phyloP scores from a whole-genome alignment of 2,888 invertebrate genomes.

The Lysandra coridon region DNA sequence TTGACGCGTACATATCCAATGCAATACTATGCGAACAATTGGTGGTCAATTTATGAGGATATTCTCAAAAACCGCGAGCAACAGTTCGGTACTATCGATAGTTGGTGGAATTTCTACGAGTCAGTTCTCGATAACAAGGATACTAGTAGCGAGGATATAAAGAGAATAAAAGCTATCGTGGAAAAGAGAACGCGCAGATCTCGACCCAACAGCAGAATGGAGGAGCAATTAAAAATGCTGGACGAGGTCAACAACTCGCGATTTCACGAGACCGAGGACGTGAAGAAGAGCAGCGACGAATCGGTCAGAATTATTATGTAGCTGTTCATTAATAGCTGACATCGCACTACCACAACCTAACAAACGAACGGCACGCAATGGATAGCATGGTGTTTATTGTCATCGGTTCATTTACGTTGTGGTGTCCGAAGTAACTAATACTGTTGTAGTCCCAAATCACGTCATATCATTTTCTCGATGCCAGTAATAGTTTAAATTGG shows the following conservation, averaged over 20 bases:
- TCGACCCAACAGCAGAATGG: constrained; percentile 64
- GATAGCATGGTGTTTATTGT: constrained; percentile 46
- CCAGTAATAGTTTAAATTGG: neutral
- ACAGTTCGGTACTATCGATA: constrained; percentile 73
- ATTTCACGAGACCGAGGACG: constrained; percentile 64
- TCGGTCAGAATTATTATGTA: constrained; percentile 65
- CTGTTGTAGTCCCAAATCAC: constrained; percentile 39
- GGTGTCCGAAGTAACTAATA: constrained; percentile 41
- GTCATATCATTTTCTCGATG: constrained; percentile 7
- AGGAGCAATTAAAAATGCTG: constrained; percentile 65
- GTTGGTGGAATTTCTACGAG: constrained; percentile 76
- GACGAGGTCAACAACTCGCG: constrained; percentile 63
- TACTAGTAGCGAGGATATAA: constrained; percentile 56
- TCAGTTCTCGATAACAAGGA: constrained; percentile 59
- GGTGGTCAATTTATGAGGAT: constrained; percentile 76
- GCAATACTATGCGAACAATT: constrained; percentile 76
- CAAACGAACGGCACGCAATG: constrained; percentile 46
- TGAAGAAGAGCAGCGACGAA: constrained; percentile 56
- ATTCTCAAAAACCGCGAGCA: constrained; percentile 66
- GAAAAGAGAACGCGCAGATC: constrained; percentile 52
- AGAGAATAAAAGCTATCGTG: constrained; percentile 55
- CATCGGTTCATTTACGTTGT: constrained; percentile 41
- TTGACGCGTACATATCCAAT: constrained; percentile 67
- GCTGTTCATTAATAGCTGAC: constrained; percentile 46
- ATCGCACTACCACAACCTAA: constrained; percentile 44